Evolutionary conservation across 2,797 vertebrate genomes (phyloP).

Genomic region (Darevskia mixta): DNA sequence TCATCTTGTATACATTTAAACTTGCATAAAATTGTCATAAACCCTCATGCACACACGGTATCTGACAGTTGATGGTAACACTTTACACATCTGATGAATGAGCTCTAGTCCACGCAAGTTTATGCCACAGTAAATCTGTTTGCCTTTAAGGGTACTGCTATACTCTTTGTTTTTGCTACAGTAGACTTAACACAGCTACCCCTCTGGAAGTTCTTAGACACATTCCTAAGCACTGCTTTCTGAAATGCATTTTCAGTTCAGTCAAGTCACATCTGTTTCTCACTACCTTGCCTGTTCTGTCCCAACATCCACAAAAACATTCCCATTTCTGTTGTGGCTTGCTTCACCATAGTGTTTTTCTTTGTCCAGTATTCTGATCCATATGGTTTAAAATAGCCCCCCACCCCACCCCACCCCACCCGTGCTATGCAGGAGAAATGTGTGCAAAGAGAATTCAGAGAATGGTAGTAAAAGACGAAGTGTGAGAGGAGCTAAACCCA

Average conservation of each 20-base stretch:
- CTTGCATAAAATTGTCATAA: not conserved
- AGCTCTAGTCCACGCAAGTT: not conserved
- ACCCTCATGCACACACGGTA: not conserved
- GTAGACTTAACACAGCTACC: not conserved
- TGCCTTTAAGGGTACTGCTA: not conserved
- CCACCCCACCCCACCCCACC: not conserved
- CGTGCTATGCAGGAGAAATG: not conserved
- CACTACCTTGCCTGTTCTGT: not conserved
- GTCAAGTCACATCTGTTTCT: conserved; percentile 33
- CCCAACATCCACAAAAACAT: not conserved
- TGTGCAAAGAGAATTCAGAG: conserved; percentile 9
- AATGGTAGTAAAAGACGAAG: not conserved
- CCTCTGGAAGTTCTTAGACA: conserved; percentile 10
- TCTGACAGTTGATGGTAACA: not conserved
- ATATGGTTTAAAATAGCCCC: not conserved
- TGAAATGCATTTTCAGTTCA: conserved; percentile 21
- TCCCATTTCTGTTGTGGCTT: conserved; percentile 15
- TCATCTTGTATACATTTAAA: not conserved
- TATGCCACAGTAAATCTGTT: not conserved
- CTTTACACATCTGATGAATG: not conserved
- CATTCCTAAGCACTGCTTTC: conserved; percentile 9
- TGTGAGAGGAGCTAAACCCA: too few species aligned
- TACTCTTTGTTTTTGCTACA: not conserved
- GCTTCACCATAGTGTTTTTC: not conserved
- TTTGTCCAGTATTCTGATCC: not conserved